Evolutionary conservation across 2,113 vertebrate genomes (phyloP), one percentile per base, ranked within the genome.

Genomic region (Sander lucioperca): DNA sequence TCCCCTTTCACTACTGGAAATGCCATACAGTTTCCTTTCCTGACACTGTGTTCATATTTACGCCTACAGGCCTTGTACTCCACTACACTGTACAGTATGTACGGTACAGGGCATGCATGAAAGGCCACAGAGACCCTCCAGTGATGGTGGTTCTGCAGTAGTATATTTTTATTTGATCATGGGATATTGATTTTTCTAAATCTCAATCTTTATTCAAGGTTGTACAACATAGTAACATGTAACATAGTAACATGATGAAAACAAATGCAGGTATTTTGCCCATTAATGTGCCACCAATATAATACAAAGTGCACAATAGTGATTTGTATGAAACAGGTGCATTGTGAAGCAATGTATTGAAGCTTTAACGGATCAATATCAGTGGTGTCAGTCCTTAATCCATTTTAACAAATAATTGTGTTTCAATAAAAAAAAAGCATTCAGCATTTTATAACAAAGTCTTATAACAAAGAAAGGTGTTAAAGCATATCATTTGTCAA

Each of bases 401-500:
- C 14, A 73, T 11, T 6, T 48, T 45, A 62, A 82, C 5, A 66
- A 64, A 61, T 59, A 39, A 33, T 47, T 63, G 4, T 68, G 59
- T 70, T 48, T 66, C 2, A 70, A 36, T 4, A 11, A 67, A 51
- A 51, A 61, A 51, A 1, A 1, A n/a, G 4, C 64, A 61, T 27
- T 27, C 27, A 27, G 27, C n/a, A 61, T 39, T 78, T 87, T 39
- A 57, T 69, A 57, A 72, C 45, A 74, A 54, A 12, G 36, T 45
- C 45, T 69, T 65, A n/a, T 13, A 67, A 61, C 23, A 76, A 73
- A 67, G 70, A 77, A 74, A 78, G 59, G 47, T 79, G 72, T 64
- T 48, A 78, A 77, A 79, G 27, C 58, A 85, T 83, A 77, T 84
- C 77, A 89, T 87, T 83, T 91, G 69, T 87, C 83, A 90, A 89